Percentiles rank a stretch among this genome's conserved stretches.
Evolutionary conservation across 2,113 vertebrate genomes (phyloP).

Genomic region (Corynorhinus townsendii): DNA sequence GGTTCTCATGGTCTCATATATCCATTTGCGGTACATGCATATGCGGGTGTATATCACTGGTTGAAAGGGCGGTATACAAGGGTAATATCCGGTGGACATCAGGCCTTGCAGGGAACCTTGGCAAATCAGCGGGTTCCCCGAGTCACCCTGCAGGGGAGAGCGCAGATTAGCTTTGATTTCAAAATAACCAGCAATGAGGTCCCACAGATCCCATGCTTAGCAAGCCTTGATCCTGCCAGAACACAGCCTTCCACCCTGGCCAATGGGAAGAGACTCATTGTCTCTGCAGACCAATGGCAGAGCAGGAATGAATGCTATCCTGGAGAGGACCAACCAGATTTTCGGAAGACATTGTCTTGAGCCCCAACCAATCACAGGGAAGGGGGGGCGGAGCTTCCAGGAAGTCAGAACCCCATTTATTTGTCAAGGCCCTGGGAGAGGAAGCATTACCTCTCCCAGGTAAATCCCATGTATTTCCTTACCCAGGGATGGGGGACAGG

Average conservation of each 20-base stretch:
- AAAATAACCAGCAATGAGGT: not conserved
- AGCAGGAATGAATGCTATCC: not conserved
- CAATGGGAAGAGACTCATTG: not conserved
- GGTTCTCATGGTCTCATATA: not conserved
- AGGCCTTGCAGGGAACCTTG: constrained; percentile 67
- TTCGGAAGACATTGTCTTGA: not conserved
- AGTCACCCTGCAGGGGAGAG: constrained; percentile 68
- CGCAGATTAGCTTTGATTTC: not conserved
- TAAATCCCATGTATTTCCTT: not conserved
- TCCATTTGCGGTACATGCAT: constrained; percentile 62
- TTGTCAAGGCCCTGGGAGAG: not conserved
- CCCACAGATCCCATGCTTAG: rapidly evolving
- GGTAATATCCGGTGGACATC: constrained; percentile 69
- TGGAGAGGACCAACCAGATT: not conserved
- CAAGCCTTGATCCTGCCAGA: not conserved
- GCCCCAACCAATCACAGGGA: no score
- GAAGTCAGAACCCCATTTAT: rapidly evolving
- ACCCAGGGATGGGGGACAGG: not conserved
- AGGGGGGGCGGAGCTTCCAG: no score
- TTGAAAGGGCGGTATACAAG: constrained; percentile 59
- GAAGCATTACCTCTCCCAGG: not conserved
- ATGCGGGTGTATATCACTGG: constrained; percentile 74
- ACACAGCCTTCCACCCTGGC: not conserved
- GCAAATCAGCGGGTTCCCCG: constrained; percentile 72
- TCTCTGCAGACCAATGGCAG: not conserved